A percentile compares a stretch with the other conserved stretches of the same genome.
Evolutionary conservation across 2,888 invertebrate genomes (phyloP).

Genomic region (Sabatieria punctata): DNA sequence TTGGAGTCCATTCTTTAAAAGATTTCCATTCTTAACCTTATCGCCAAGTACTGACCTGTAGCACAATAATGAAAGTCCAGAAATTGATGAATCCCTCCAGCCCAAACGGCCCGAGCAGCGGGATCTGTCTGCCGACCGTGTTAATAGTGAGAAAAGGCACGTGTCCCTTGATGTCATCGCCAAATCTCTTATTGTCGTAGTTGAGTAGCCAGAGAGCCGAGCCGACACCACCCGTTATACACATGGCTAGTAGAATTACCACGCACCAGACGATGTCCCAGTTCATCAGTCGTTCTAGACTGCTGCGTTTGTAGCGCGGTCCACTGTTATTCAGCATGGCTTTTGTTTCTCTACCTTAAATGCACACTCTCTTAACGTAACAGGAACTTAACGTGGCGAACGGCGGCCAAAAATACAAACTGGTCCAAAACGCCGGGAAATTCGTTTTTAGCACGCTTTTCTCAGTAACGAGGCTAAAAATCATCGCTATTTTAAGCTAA

Average conservation of each 20-base stretch:
- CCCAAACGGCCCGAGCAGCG: slow-evolving; percentile 13
- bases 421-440: too few relatives aligned
- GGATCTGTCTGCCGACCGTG: background rate
- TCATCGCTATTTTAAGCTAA: too few relatives aligned
- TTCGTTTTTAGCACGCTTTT: too few relatives aligned
- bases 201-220: background rate
- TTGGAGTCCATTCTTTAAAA: too few relatives aligned
- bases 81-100: slow-evolving; percentile 67
- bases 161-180: slow-evolving; percentile 6
- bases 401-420: too few relatives aligned
- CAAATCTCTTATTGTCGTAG: background rate
- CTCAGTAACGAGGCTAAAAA: too few relatives aligned
- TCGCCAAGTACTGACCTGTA: slow-evolving; percentile 57
- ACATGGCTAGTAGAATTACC: slow-evolving; percentile 65
- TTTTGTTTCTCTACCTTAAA: slow-evolving; percentile 74
- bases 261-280: slow-evolving; percentile 90
- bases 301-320: slow-evolving; percentile 74
- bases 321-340: slow-evolving; percentile 91
- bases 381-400: too few relatives aligned
- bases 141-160: slow-evolving; percentile 14
- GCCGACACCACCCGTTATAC: slow-evolving; percentile 72
- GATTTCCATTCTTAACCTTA: too few relatives aligned
- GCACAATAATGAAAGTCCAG: slow-evolving; percentile 84
- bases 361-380: too few relatives aligned
- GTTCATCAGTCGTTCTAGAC: slow-evolving; percentile 78